Evolutionary conservation across 2,888 invertebrate genomes (phyloP), one percentile per base, ranked within the genome.

Genomic region (Eudemis profundana): DNA sequence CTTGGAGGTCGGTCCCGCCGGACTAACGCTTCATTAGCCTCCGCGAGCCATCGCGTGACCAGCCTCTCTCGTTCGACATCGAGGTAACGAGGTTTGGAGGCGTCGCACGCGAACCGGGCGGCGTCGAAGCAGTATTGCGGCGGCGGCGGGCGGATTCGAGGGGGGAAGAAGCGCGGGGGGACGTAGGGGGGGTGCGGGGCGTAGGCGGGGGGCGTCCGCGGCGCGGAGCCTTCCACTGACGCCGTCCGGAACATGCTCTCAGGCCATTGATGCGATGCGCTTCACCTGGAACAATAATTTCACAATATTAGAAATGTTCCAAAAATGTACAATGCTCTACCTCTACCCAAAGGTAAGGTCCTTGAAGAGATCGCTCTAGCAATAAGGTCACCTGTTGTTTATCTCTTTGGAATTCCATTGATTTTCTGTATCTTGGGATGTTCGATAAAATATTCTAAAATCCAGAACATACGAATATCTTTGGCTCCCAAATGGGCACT

Each of bases 81-180:
- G 33, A 93, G 74, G 77, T 92, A 93, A 56, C 93, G 72, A 0
- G 92, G 92, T 68, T 92, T 91, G 23, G 90, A 91, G 15, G 91
- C 91, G 70, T 93, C 93, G 75, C 90, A 89, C 69, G 92, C 92
- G 82, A 92, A 93, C 67, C 92, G 87, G 1, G 93, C 92, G 21
- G 93, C 93, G 72, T 93, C 93, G 78, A 93, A 93, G 80, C 92
- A 92, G 83, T 93, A 92, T 54, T 92, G 92, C 1, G 93, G 92
- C 10, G 92, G 92, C 8, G 92, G 91, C 2, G 90, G 90, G 14
- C 90, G 85, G 65, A 89, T 87, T 19, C 91, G 82, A 47, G 90
- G 90, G 17, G 91, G 91, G 73, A 87, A 90, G 81, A 90, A 90
- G 50, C 91, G 89, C 65, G 90, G 91, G 1, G 89, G 90, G 68